Conservation (phyloP, 2,888 invertebrate species). For the Drosophila testacea region DNA sequence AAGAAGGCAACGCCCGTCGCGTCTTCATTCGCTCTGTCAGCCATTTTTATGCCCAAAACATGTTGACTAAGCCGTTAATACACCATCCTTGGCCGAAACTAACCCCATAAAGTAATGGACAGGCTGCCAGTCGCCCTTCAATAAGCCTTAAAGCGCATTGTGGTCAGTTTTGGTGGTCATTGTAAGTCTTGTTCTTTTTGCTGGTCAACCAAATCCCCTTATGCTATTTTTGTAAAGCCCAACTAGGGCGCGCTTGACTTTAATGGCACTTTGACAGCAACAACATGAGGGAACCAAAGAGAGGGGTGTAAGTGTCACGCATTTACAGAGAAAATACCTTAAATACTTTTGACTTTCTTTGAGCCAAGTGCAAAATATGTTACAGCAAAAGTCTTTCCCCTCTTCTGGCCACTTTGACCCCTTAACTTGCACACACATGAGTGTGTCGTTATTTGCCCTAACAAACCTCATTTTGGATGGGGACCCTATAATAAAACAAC, state of each 20-base stretch:
- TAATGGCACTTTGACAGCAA: slow-evolving; percentile 40
- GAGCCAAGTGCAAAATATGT: slow-evolving; percentile 27
- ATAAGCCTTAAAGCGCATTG: slow-evolving; percentile 71
- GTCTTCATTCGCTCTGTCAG: slow-evolving; percentile 23
- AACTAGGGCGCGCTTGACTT: slow-evolving; percentile 38
- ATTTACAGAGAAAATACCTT: slow-evolving; percentile 41
- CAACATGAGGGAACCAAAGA: background rate
- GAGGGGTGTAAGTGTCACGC: slow-evolving; percentile 30
- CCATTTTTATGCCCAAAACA: slow-evolving; percentile 46
- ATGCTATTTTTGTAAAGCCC: slow-evolving; percentile 33
- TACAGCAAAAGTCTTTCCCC: background rate
- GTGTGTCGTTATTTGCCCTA: slow-evolving; percentile 26
- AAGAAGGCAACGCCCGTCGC: slow-evolving; percentile 19
- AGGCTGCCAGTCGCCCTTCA: slow-evolving; percentile 17
- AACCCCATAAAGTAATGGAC: slow-evolving; percentile 26
- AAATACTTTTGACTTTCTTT: slow-evolving; percentile 52
- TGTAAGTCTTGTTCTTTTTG: slow-evolving; percentile 18
- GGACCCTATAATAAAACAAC: background rate
- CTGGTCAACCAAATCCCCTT: slow-evolving; percentile 32
- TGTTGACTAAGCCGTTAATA: slow-evolving; percentile 55
- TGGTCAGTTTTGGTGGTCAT: slow-evolving; percentile 52
- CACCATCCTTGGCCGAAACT: slow-evolving; percentile 34
- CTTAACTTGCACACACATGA: slow-evolving; percentile 6
- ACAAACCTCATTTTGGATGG: slow-evolving; percentile 5
- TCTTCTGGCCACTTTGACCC: background rate